Base-by-base conservation (phyloP, 2,113 vertebrate genomes). In the Xiphorhynchus elegans region DNA sequence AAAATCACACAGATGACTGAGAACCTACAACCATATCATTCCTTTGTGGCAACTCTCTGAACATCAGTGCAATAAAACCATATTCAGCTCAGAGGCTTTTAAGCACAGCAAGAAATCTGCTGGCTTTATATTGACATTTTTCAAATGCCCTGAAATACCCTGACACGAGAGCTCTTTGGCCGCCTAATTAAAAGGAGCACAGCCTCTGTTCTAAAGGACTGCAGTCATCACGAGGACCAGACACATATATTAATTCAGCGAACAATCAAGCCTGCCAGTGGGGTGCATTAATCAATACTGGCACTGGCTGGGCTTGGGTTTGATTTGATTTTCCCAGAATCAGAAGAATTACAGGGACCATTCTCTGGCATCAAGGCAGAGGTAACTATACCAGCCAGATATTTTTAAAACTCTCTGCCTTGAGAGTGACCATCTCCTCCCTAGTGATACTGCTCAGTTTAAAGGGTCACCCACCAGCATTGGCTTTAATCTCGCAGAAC, bases 291-390 rank as follows among this genome's bases (percentile, higher is more conserved):
- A 96, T 95, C 90, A 91, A 72, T 85, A 81, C 66, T 82, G 78
- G 47, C 84, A 80, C 63, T 73, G 53, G 31, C 85, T 75, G 66
- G 60, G 84, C 84, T 91, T 80, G 42, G n/a, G 46, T 89, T 88
- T 94, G 80, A 95, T 96, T 94, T 89, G 18, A 78, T 95, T 89
- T 93, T 91, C 89, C 67, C 56, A 89, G 79, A 87, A 85, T 73
- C 44, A 85, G 67, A 89, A 84, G 47, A 87, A 87, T 90, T 92
- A 76, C 47, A 82, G 40, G 37, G 39, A 84, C 75, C 3, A 25
- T 69, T 93, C 67, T 87, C 52, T 25, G 52, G 14, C 77, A 89
- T 42, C 21, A 11, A 87, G 33, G 39, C 58, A 87, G 87, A 58
- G 69, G 17, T 78, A 90, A 72, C 47, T 49, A 17, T 24, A 76